Percentiles rank a stretch among this genome's conserved stretches.
Evolutionary conservation across 2,888 invertebrate genomes (phyloP).

Genomic region (Himalopsyche tibetana): DNA sequence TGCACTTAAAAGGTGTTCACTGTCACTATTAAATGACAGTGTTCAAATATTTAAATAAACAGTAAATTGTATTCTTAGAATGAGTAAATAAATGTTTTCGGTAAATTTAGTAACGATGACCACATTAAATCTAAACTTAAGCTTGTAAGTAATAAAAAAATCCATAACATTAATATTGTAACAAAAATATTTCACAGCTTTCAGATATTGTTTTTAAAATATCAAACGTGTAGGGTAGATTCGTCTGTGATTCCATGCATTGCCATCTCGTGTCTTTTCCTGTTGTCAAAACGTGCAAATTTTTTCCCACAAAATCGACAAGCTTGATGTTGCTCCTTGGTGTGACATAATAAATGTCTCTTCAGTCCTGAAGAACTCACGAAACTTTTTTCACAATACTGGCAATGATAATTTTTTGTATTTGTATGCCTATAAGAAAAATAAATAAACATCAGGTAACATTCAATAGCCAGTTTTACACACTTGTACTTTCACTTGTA

Average conservation of each 20-base stretch:
- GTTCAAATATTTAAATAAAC: no score
- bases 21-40: no score
- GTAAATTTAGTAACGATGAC: no score
- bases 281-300: conserved; percentile 63
- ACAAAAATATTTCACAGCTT: background rate
- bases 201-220: background rate
- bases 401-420: conserved; percentile 62
- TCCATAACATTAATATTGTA: background rate
- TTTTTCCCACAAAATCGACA: conserved; percentile 64
- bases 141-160: no score
- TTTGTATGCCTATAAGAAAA: conserved; percentile 64
- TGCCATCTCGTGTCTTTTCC: conserved; percentile 63
- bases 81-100: no score
- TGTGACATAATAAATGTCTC: conserved; percentile 62
- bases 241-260: conserved; percentile 60
- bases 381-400: conserved; percentile 63
- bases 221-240: conserved; percentile 16
- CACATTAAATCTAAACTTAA: no score
- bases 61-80: no score
- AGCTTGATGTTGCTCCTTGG: conserved; percentile 57
- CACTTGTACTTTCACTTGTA: no score
- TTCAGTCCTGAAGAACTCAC: conserved; percentile 60
- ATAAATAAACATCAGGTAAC: conserved; percentile 3
- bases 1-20: no score
- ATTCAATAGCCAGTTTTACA: background rate